These are phyloP conservation scores for Procambarus virginalis DNA, from an alignment of 1,140 invertebrate species.

Conservation along the genomic window DNA sequence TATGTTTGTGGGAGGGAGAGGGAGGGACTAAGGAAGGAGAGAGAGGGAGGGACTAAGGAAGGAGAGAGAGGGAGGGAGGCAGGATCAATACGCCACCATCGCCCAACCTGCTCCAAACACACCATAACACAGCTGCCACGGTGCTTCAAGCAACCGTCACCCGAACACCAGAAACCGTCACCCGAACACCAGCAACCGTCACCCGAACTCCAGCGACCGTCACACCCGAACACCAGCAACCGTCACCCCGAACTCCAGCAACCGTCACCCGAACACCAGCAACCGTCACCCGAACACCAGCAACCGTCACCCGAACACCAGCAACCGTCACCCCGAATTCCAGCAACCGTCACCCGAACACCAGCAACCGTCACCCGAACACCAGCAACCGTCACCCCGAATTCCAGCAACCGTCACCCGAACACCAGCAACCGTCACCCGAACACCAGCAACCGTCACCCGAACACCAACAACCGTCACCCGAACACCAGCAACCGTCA, in stretches of 20 bases:
- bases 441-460: background rate
- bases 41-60: background rate
- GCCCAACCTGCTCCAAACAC: background rate
- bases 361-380: too few relatives aligned
- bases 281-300: background rate
- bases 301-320: background rate
- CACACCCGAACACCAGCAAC: too few relatives aligned
- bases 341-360: too few relatives aligned
- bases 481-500: too few relatives aligned
- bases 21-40: too few relatives aligned
- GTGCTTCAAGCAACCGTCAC: too few relatives aligned
- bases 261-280: background rate
- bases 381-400: too few relatives aligned
- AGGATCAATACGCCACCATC: background rate
- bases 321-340: too few relatives aligned
- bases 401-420: too few relatives aligned
- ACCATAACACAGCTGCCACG: background rate
- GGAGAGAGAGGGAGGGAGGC: background rate
- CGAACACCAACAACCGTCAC: too few relatives aligned
- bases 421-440: background rate
- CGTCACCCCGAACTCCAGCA: background rate
- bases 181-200: background rate
- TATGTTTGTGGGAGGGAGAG: background rate
- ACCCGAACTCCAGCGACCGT: background rate
- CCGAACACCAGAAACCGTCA: background rate